Percentiles rank a stretch among this genome's conserved stretches.
phyloP scores from a whole-genome alignment of 2,797 vertebrate genomes.

The Pipistrellus nathusii region DNA sequence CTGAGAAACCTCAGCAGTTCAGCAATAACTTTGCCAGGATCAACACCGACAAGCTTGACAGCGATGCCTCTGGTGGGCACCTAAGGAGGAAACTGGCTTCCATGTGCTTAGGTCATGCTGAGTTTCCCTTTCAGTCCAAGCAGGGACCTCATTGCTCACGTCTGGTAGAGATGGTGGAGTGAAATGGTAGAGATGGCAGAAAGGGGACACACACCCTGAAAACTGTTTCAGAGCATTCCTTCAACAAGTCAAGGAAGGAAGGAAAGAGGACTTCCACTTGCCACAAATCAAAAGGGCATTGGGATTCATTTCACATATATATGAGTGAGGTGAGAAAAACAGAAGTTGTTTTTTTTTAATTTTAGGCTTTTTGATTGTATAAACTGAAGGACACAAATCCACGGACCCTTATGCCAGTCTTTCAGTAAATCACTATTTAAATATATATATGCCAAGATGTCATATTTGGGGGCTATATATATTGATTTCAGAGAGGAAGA shows the following conservation, averaged over 20 bases:
- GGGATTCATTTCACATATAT: background rate
- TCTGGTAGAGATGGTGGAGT: background rate
- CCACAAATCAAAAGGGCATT: background rate
- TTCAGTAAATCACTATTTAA: too few relatives aligned
- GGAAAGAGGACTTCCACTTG: background rate
- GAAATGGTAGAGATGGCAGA: background rate
- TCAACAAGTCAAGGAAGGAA: background rate
- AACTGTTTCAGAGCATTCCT: background rate
- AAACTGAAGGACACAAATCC: background rate
- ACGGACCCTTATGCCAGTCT: background rate
- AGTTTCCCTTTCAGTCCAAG: background rate
- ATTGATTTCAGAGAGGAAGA: too few relatives aligned
- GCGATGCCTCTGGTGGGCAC: too few relatives aligned
- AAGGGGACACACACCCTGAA: background rate
- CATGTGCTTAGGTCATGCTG: background rate
- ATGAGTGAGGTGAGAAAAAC: background rate
- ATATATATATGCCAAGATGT: too few relatives aligned
- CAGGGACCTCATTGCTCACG: background rate
- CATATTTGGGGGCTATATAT: too few relatives aligned
- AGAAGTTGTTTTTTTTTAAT: background rate
- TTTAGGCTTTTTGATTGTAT: background rate
- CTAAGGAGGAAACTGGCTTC: background rate
- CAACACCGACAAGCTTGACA: too few relatives aligned
- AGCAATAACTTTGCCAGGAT: background rate
- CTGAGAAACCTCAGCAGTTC: background rate